These are phyloP conservation scores for Panopea generosa DNA, from an alignment of 2,888 invertebrate species.

Conservation along the genomic window DNA sequence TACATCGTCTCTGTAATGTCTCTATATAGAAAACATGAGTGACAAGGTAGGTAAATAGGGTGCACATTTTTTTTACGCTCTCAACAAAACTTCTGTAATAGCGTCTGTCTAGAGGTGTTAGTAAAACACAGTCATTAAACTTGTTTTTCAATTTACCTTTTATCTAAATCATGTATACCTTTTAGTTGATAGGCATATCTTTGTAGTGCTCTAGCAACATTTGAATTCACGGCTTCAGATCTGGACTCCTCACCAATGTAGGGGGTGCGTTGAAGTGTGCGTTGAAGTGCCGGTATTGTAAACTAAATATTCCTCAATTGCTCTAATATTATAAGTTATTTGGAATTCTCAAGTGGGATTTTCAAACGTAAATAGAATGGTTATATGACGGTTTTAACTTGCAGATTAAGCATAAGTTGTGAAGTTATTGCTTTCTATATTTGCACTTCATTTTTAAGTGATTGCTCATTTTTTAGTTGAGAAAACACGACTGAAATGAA, in stretches of 20 bases:
- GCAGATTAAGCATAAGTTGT: constrained; percentile 28
- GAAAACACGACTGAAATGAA: not conserved
- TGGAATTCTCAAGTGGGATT: constrained; percentile 19
- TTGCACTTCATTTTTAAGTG: constrained; percentile 31
- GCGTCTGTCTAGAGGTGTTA: too few species aligned
- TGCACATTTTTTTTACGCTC: too few species aligned
- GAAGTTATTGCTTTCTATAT: constrained; percentile 31
- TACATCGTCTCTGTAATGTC: too few species aligned
- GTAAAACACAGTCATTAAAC: too few species aligned
- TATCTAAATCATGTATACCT: too few species aligned
- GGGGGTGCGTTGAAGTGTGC: not conserved
- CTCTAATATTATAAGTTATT: constrained; percentile 24
- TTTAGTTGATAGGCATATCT: not conserved
- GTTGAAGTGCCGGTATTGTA: constrained; percentile 14
- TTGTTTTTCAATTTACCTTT: too few species aligned
- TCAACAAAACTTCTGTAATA: too few species aligned
- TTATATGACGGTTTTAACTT: not conserved
- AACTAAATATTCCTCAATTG: constrained; percentile 24
- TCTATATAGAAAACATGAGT: too few species aligned
- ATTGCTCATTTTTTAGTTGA: constrained; percentile 2
- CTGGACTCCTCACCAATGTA: too few species aligned
- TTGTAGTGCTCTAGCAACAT: constrained; percentile 1
- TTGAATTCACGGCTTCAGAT: constrained; percentile 2
- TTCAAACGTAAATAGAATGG: constrained; percentile 15
- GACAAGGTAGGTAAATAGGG: too few species aligned